A percentile compares a stretch with the other conserved stretches of the same genome.
Conservation (phyloP, 2,113 vertebrate species). For the Plestiodon gilberti region DNA sequence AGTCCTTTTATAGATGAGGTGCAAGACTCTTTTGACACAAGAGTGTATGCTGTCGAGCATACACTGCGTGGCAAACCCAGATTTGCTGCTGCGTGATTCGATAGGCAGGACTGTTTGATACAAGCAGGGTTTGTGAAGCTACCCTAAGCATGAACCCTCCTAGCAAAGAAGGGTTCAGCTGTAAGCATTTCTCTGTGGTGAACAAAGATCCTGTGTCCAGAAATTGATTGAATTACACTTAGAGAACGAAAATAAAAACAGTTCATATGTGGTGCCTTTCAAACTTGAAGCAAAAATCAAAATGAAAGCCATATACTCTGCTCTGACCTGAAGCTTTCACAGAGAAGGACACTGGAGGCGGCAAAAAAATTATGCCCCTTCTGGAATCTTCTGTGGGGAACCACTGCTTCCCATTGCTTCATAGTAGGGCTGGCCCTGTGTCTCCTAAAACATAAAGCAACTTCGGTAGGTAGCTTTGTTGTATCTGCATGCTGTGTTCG, state of each 20-base stretch:
- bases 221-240: background rate
- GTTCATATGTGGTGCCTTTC: background rate
- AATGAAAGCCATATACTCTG: background rate
- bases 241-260: background rate
- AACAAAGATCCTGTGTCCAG: background rate
- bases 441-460: background rate
- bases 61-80: too few relatives aligned
- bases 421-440: background rate
- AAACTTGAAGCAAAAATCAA: background rate
- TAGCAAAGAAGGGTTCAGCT: background rate
- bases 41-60: too few relatives aligned
- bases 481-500: background rate
- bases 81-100: too few relatives aligned
- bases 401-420: background rate
- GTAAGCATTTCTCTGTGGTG: background rate
- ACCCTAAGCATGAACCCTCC: background rate
- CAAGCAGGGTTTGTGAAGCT: too few relatives aligned
- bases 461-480: background rate
- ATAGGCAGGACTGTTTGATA: too few relatives aligned
- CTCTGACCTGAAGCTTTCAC: background rate
- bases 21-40: too few relatives aligned
- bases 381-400: background rate
- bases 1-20: too few relatives aligned
- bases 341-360: background rate
- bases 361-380: background rate